phyloP scores from a whole-genome alignment of 2,797 vertebrate species.

The Acrocephalus scirpaceus region DNA sequence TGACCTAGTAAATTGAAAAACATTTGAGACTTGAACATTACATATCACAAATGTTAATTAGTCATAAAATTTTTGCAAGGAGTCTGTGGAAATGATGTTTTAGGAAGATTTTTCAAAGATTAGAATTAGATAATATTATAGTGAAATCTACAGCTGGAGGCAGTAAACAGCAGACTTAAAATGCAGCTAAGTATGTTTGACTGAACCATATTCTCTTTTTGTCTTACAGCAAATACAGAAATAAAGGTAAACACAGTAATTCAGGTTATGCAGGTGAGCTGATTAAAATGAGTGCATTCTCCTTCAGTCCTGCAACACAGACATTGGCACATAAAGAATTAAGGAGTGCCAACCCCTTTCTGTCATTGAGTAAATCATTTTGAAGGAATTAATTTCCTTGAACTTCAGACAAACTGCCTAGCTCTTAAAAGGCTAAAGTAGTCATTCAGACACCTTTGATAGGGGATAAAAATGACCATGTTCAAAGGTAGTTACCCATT shows the following conservation, averaged over 20 bases:
- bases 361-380: neutral
- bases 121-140: neutral
- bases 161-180: neutral
- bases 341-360: neutral
- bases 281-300: neutral
- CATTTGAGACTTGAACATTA: neutral
- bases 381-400: neutral
- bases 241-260: neutral
- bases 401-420: neutral
- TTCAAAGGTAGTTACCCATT: neutral
- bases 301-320: neutral
- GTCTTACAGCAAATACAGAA: neutral
- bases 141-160: neutral
- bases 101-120: neutral
- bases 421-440: neutral
- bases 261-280: neutral
- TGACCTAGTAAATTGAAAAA: neutral
- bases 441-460: neutral
- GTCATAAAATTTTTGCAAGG: neutral
- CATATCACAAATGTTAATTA: neutral
- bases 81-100: neutral
- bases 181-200: rapidly evolving
- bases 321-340: neutral
- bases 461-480: neutral
- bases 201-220: neutral